These are phyloP conservation scores for Cotesia chilonis DNA, from an alignment of 1,140 invertebrate species.

Conservation along the genomic window DNA sequence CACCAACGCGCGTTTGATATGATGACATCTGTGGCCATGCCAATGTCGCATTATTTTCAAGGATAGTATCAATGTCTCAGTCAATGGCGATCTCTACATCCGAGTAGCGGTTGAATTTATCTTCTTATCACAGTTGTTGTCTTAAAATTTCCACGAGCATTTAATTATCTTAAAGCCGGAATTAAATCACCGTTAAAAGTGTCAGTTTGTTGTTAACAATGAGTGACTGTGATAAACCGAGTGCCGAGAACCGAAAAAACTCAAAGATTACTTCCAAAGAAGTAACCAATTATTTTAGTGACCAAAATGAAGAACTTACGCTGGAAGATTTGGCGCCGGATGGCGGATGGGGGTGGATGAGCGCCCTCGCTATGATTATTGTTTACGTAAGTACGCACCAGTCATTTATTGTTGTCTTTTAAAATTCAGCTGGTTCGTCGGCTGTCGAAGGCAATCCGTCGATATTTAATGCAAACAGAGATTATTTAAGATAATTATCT, in stretches of 20 bases:
- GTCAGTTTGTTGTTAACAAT: not conserved
- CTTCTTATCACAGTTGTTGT: too few relatives aligned
- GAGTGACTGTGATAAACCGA: not conserved
- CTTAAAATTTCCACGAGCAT: not conserved
- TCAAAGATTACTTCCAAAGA: not conserved
- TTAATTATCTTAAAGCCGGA: not conserved
- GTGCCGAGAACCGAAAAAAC: not conserved
- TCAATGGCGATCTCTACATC: too few relatives aligned
- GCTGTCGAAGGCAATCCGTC: too few relatives aligned
- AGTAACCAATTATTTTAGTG: slow-evolving; percentile 4
- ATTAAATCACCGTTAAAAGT: not conserved
- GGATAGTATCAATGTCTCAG: too few relatives aligned
- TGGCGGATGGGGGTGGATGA: slow-evolving; percentile 70
- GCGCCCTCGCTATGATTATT: slow-evolving; percentile 65
- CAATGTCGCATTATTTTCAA: too few relatives aligned
- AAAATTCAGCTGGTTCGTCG: too few relatives aligned
- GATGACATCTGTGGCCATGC: too few relatives aligned
- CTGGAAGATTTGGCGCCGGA: slow-evolving; percentile 64
- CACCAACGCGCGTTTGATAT: too few relatives aligned
- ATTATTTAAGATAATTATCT: not conserved
- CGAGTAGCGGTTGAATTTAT: too few relatives aligned
- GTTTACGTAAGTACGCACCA: slow-evolving; percentile 52
- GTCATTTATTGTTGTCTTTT: not conserved
- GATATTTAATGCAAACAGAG: too few relatives aligned
- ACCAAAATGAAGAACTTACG: slow-evolving; percentile 38